Base-by-base conservation (phyloP, 1,140 invertebrate species). In the Chlorops oryzae region DNA sequence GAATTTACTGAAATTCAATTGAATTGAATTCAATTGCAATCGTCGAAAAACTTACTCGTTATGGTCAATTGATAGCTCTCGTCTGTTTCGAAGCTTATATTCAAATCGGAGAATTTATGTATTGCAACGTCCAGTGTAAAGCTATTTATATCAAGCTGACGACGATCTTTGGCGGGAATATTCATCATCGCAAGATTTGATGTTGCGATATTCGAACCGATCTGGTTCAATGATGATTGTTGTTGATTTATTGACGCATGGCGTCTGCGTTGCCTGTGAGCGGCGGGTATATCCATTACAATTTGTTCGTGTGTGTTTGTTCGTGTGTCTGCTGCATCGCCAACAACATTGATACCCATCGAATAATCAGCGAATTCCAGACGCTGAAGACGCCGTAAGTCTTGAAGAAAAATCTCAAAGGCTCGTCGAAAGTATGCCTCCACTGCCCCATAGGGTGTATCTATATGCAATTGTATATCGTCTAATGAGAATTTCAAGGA, bases 1-100 rank as follows among this genome's bases (percentile, higher is more conserved):
- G n/a, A n/a, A n/a, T n/a, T n/a, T n/a, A n/a, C n/a, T n/a, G 23
- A 40, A 48, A 39, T 48, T 44, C 15, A 22, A 47, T 10, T 34
- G 20, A 47, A 44, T 20, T 20, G 24, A 23, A 23, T 7, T 7
- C 6, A 1, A 12, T 1, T 18, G 13, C 2, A 43, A 34, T 22
- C 5, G 5, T 5, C 6, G 13, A 9, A 24, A n/a, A 22, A 52
- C 69, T 76, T 72, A 25, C 78, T 74, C 23, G 67, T 64, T 2
- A 88, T 58, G 2, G 75, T 74, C 5, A 90, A 61, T 24, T 79
- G 80, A 59, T 90, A 91, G 25, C 82, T 82, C 61, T 91, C 87
- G 57, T 88, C 82, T 0, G 83, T 87, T 32, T 81, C 77, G 23
- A 89, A 66, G 15, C 73, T 80, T 37, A 88, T 71, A 44, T 76